Base-by-base conservation (phyloP, 2,888 invertebrate species). In the Poecilus cupreus region DNA sequence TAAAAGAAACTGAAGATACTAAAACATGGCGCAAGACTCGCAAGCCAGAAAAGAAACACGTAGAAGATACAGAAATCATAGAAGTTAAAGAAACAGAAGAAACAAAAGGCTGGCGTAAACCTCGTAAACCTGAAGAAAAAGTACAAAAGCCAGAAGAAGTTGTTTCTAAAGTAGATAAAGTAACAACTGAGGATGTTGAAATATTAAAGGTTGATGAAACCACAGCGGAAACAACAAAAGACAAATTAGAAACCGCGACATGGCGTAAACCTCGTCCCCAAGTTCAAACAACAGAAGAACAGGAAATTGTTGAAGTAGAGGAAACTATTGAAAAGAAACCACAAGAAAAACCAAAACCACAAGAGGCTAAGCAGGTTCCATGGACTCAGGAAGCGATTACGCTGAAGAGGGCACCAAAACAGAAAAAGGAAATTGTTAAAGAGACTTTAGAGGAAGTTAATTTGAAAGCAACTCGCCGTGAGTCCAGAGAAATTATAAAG, bases 371-470 rank as follows among this genome's bases (percentile, higher is more conserved):
- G 24, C 85, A 84, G 49, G 83, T 84, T 83, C 91, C 92, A n/a
- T 92, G 92, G 92, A 94, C 92, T 4, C 91, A 94, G 86, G 93
- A 94, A 88, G 90, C 90, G 82, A 89, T 91, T 26, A 89, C 86
- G 46, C 85, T 92, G 6, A 93, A 92, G 83, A 88, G 86, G 83
- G 85, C 89, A 0, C 87, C 85, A 82, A 83, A 82, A 85, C 87
- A 88, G 37, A 87, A 84, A 80, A 89, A 89, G 84, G 87, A 87
- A 68, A 82, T 89, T 60, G 85, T 85, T 2, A 89, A 88, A 82
- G 89, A 90, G 84, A 87, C 85, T n/a, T 39, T 88, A 2, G 89
- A 90, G 84, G 85, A 87, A 51, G 90, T 93, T 10, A 90, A 90
- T 85, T 86, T 93, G 60, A 86, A 92, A 84, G 93, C 93, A 2